Base-by-base conservation (phyloP, 2,888 invertebrate species). In the Drosophila pseudotalamancana region DNA sequence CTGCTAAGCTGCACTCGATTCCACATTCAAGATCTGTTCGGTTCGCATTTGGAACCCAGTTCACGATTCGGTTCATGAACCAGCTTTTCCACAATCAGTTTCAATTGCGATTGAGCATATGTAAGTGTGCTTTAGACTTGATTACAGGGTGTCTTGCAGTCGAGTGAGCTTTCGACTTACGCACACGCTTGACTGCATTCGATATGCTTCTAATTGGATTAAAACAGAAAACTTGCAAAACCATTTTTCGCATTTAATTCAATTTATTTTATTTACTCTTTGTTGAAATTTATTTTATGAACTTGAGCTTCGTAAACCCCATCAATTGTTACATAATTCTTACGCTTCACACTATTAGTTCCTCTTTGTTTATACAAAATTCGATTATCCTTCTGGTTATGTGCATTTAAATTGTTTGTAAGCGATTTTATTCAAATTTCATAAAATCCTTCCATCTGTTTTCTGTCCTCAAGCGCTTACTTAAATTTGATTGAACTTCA, bases 331-430 rank as follows among this genome's bases (percentile, higher is more conserved):
- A 14, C 23, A 6, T 8, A 35, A 57, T 32, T 39, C 19, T 45
- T 23, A n/a, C 37, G 31, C 25, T 39, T 32, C 12, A 12, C 18
- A 18, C 42, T 18, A 35, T 18, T 42, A 57, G 40, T 11, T 12
- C 43, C 18, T 6, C 27, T 29, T 19, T 29, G 14, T 37, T 35
- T 14, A 16, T n/a, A 37, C 59, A 29, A 50, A 54, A 72, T 49
- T 40, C 27, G 53, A 72, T 72, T 72, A 54, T 53, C 35, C 53
- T 54, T 49, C 29, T 21, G 19, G 39, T 40, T 45, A 14, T 46
- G 31, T 49, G 35, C 49, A 40, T 48, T 45, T 9, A 12, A 32
- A 43, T 31, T 49, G 18, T 23, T 45, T 14, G 11, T 42, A 23
- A 31, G 37, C 27, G 35, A 23, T 14, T 40, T 48, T 40, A 12